These are phyloP conservation scores for Melinopterus prodromus DNA, from an alignment of 2,888 invertebrate species.

Conservation along the genomic window DNA sequence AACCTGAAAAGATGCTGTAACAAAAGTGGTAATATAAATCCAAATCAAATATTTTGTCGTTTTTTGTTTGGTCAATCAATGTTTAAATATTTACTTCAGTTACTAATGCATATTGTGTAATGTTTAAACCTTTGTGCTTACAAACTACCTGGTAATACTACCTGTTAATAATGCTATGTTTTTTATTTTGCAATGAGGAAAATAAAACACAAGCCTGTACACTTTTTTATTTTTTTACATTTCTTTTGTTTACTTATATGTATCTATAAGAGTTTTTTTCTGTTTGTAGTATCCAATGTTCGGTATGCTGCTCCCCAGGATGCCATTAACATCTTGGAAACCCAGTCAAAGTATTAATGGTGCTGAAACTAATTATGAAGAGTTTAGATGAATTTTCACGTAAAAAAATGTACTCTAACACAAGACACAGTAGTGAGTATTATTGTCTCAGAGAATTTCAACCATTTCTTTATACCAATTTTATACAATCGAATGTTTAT, in stretches of 20 bases:
- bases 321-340: constrained; percentile 71
- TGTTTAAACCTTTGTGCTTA: background rate
- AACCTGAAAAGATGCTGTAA: too few species aligned
- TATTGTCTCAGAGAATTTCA: background rate
- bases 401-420: background rate
- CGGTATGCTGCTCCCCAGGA: constrained; percentile 74
- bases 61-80: too few species aligned
- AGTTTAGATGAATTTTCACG: background rate
- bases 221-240: background rate
- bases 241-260: constrained; percentile 16
- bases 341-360: constrained; percentile 46
- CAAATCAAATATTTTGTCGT: too few species aligned
- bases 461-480: background rate
- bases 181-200: background rate
- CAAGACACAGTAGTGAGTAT: constrained; percentile 17
- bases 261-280: background rate
- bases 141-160: background rate
- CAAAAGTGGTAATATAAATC: too few species aligned
- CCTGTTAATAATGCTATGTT: background rate
- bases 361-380: background rate
- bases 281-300: constrained; percentile 47
- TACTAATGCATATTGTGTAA: background rate
- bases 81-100: background rate
- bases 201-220: background rate
- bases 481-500: background rate